phyloP scores from a whole-genome alignment of 2,113 vertebrate genomes.

The Quiscalus mexicanus region DNA sequence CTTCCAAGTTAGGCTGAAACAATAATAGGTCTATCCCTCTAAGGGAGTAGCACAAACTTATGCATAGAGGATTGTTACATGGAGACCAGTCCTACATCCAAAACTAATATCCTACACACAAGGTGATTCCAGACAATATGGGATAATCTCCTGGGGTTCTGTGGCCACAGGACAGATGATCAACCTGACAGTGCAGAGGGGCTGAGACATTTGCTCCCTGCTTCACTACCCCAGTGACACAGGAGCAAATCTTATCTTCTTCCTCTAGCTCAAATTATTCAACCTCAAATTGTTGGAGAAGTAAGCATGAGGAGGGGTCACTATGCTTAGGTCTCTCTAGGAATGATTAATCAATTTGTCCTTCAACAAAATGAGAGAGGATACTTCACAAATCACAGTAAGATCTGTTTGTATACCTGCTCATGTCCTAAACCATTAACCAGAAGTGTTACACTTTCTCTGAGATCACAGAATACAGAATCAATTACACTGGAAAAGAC shows the following conservation, averaged over 20 bases:
- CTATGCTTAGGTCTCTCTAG: not conserved
- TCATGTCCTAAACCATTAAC: not conserved
- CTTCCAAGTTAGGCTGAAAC: not conserved
- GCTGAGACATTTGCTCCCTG: not conserved
- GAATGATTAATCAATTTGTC: not conserved
- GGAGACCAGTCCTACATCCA: not conserved
- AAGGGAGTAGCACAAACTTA: not conserved
- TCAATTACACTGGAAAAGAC: not conserved
- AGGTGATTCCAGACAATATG: not conserved
- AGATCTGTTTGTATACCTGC: not conserved
- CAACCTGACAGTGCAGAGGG: not conserved
- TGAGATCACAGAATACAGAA: not conserved
- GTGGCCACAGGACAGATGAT: not conserved
- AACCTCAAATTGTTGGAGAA: rapidly evolving
- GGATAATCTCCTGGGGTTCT: not conserved
- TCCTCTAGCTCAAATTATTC: not conserved
- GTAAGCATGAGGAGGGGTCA: not conserved
- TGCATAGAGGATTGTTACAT: not conserved
- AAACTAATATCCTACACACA: not conserved
- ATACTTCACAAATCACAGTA: not conserved
- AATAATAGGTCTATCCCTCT: not conserved
- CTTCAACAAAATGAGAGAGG: not conserved
- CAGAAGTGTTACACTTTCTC: not conserved
- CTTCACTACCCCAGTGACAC: not conserved
- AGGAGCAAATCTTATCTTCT: not conserved